Conservation (phyloP, 2,888 invertebrate species). For the Synanthedon formicaeformis region DNA sequence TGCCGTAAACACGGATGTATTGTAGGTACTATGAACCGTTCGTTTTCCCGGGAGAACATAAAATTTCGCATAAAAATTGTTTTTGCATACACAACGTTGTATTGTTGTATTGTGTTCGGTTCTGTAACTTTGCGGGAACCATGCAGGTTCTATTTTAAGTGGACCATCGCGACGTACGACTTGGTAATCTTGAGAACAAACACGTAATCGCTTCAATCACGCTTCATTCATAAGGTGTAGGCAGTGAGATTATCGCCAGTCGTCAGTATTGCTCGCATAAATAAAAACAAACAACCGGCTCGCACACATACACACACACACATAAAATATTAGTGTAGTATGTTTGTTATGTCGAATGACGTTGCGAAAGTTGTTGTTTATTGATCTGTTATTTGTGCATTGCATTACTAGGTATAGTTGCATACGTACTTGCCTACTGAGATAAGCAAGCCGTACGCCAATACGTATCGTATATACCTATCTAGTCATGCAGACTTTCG, state of each 20-base stretch:
- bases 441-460: too few relatives aligned
- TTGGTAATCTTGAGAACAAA: conserved; percentile 15
- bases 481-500: too few relatives aligned
- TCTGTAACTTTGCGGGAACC: conserved; percentile 34
- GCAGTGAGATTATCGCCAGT: neutral
- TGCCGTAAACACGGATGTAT: conserved; percentile 48
- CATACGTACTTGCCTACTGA: too few relatives aligned
- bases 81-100: neutral
- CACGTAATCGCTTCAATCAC: conserved; percentile 27
- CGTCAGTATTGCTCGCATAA: neutral
- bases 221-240: neutral
- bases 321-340: too few relatives aligned
- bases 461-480: too few relatives aligned
- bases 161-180: conserved; percentile 54
- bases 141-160: conserved; percentile 42
- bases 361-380: neutral
- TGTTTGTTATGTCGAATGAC: neutral
- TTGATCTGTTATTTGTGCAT: too few relatives aligned
- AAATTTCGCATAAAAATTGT: conserved; percentile 5
- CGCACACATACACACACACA: neutral
- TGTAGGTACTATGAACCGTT: conserved; percentile 11
- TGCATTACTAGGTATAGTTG: conserved; percentile 1
- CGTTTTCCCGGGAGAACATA: conserved; percentile 8
- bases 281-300: neutral
- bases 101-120: neutral